Evolutionary conservation across 2,888 invertebrate species (phyloP).

Genomic region (Protula sp.): DNA sequence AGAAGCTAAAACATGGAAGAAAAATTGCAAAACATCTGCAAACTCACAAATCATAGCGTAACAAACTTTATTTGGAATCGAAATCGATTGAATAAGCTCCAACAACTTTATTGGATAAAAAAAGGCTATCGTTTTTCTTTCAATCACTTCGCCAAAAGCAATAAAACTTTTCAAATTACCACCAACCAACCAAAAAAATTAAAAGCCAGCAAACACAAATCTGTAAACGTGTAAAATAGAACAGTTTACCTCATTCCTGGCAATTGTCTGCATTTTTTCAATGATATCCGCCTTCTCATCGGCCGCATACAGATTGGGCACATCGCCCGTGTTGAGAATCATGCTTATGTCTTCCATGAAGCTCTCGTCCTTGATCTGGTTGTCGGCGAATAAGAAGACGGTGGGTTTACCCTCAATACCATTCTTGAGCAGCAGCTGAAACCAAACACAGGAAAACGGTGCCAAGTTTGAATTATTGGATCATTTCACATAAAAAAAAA

Average conservation of each 20-base stretch:
- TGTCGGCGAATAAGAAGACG: conserved; percentile 54
- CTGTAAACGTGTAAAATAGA: no score
- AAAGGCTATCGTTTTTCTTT: no score
- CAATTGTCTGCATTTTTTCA: conserved; percentile 53
- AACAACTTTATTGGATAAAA: no score
- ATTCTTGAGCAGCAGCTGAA: conserved; percentile 48
- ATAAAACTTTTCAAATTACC: no score
- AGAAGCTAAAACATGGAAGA: no score
- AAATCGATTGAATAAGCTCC: no score
- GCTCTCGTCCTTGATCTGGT: conserved; percentile 54
- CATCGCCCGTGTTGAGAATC: conserved; percentile 55
- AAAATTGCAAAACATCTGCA: no score
- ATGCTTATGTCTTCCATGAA: conserved; percentile 56
- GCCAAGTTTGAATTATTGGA: not conserved
- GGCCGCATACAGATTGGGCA: conserved; percentile 53
- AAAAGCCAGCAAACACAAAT: no score
- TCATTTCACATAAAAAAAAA: not conserved
- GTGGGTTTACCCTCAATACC: conserved; percentile 51
- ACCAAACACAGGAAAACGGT: not conserved
- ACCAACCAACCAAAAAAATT: no score
- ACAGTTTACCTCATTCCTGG: conserved; percentile 47
- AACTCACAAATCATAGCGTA: no score
- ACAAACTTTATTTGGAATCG: no score
- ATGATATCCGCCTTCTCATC: conserved; percentile 55
- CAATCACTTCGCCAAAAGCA: no score